These are phyloP conservation scores for Ridgeia piscesae DNA, from an alignment of 1,140 invertebrate species.

Conservation along the genomic window DNA sequence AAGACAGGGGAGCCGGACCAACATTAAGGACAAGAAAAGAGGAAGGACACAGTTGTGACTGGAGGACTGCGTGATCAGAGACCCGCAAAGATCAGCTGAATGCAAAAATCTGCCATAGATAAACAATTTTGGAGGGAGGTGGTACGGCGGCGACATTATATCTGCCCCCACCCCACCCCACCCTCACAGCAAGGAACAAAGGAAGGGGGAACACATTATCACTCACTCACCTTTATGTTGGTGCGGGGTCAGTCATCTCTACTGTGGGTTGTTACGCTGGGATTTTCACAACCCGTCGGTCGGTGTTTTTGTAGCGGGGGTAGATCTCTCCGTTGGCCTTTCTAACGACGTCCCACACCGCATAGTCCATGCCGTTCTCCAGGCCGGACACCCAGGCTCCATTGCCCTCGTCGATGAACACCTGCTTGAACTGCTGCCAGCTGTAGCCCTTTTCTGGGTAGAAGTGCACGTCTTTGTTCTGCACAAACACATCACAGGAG, in stretches of 20 bases:
- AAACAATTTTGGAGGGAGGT: too few relatives aligned
- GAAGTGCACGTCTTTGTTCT: background rate
- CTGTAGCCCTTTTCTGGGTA: background rate
- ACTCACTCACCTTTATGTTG: background rate
- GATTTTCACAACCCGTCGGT: background rate
- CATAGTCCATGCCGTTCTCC: background rate
- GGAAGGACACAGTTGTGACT: too few relatives aligned
- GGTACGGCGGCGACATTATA: too few relatives aligned
- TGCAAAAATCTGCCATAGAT: too few relatives aligned
- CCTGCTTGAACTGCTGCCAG: background rate
- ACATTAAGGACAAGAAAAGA: too few relatives aligned
- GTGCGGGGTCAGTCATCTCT: background rate
- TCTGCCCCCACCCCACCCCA: too few relatives aligned
- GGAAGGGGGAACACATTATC: background rate
- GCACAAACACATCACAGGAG: background rate
- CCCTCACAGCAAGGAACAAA: too few relatives aligned
- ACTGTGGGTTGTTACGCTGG: background rate
- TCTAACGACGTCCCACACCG: background rate
- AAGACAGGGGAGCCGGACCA: too few relatives aligned
- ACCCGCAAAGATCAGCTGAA: too few relatives aligned
- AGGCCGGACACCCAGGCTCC: background rate
- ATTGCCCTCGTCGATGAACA: background rate
- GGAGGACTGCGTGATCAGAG: too few relatives aligned
- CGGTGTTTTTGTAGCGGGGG: background rate
- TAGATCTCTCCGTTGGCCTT: background rate